Percentiles rank a stretch among this genome's conserved stretches.
Evolutionary conservation across 2,113 vertebrate genomes (phyloP).

Genomic region (Aldabrachelys gigantea): DNA sequence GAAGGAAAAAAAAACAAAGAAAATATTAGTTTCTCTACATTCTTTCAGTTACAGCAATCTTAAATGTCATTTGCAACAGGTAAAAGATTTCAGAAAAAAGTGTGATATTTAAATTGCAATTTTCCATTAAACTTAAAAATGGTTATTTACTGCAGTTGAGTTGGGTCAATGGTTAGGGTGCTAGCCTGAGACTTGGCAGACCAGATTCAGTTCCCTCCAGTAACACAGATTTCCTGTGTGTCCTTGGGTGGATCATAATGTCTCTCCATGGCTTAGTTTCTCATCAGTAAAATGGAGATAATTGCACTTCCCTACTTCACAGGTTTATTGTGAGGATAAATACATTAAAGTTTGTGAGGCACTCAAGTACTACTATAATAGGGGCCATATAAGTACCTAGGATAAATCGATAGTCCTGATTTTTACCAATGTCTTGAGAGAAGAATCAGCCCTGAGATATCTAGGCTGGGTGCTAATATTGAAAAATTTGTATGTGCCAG

Average conservation of each 20-base stretch:
- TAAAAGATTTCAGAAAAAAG: background rate
- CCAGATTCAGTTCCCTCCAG: background rate
- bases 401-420: background rate
- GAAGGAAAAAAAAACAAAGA: background rate
- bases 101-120: background rate
- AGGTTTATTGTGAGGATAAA: background rate
- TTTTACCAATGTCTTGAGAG: background rate
- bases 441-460: background rate
- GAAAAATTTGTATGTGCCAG: background rate
- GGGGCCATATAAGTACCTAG: background rate
- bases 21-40: background rate
- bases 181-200: background rate
- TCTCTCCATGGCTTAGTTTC: rapidly evolving
- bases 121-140: background rate
- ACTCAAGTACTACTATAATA: background rate
- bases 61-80: background rate
- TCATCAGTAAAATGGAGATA: background rate
- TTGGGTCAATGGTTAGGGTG: background rate
- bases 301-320: background rate
- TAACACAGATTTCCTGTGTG: background rate
- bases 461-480: background rate
- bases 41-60: background rate
- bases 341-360: rapidly evolving
- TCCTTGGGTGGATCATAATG: background rate
- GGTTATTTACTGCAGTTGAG: background rate